phyloP scores from a whole-genome alignment of 2,113 vertebrate genomes.

The Triplophysa dalaica region DNA sequence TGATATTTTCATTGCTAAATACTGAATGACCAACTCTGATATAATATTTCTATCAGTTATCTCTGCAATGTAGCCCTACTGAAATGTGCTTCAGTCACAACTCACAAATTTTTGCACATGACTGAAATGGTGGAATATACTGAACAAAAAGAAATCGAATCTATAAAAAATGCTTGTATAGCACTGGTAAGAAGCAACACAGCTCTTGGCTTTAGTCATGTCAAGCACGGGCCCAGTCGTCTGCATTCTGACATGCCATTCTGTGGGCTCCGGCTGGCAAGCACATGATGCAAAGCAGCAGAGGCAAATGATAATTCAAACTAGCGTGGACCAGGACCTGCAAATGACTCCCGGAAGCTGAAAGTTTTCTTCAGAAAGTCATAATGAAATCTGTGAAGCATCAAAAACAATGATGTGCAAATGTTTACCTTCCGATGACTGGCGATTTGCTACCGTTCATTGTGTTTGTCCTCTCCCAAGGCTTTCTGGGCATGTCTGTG shows the following conservation, averaged over 20 bases:
- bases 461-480: constrained; percentile 95
- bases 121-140: neutral
- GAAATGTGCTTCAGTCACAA: neutral
- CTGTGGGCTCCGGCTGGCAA: constrained; percentile 26
- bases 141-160: neutral
- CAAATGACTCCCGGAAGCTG: neutral
- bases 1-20: neutral
- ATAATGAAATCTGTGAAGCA: neutral
- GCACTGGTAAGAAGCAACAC: constrained; percentile 10
- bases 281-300: constrained; percentile 38
- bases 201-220: constrained; percentile 61
- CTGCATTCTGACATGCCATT: constrained; percentile 59
- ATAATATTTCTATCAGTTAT: too few relatives aligned
- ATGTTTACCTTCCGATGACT: constrained; percentile 91
- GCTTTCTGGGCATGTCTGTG: constrained; percentile 94
- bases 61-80: neutral
- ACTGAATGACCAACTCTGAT: neutral
- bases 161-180: neutral
- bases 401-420: neutral
- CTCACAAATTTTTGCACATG: neutral
- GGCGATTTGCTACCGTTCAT: constrained; percentile 99
- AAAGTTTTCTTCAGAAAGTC: neutral
- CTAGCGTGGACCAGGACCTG: neutral
- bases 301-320: constrained; percentile 19
- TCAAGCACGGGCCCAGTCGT: constrained; percentile 46